These are phyloP conservation scores for Drosophila anceps DNA, from an alignment of 2,888 invertebrate species.

Conservation along the genomic window DNA sequence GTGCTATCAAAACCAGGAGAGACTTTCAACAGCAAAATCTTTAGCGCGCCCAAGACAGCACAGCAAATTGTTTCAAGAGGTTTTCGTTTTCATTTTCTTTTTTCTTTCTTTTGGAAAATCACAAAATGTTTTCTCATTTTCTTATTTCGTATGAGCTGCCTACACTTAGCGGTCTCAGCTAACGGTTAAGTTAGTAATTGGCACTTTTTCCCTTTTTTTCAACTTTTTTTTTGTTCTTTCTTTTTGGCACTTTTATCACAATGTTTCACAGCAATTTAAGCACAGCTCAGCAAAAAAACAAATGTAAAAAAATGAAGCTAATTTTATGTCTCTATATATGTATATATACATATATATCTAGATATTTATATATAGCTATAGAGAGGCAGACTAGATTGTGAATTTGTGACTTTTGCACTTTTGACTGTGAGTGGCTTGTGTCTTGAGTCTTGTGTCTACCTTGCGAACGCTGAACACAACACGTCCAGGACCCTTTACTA, in stretches of 20 bases:
- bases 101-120: neutral
- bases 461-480: constrained; percentile 71
- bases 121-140: neutral
- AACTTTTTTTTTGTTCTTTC: neutral
- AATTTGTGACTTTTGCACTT: constrained; percentile 22
- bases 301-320: constrained; percentile 10
- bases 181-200: neutral
- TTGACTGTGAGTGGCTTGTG: constrained; percentile 14
- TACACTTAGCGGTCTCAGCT: neutral
- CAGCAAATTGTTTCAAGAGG: constrained; percentile 51
- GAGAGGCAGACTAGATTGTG: constrained; percentile 20
- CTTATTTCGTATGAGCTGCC: neutral
- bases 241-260: constrained; percentile 12
- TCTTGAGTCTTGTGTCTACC: constrained; percentile 49
- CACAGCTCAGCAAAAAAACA: constrained; percentile 27
- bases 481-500: constrained; percentile 84
- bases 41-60: constrained; percentile 50
- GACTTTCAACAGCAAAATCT: constrained; percentile 34
- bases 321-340: neutral
- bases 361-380: neutral
- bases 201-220: constrained; percentile 12
- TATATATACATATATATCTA: neutral
- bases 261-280: constrained; percentile 8
- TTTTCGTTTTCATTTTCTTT: neutral
- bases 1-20: constrained; percentile 56